Evolutionary conservation across 2,113 vertebrate genomes (phyloP), one percentile per base, ranked within the genome.

Genomic region (Rhinopomastus cyanomelas): DNA sequence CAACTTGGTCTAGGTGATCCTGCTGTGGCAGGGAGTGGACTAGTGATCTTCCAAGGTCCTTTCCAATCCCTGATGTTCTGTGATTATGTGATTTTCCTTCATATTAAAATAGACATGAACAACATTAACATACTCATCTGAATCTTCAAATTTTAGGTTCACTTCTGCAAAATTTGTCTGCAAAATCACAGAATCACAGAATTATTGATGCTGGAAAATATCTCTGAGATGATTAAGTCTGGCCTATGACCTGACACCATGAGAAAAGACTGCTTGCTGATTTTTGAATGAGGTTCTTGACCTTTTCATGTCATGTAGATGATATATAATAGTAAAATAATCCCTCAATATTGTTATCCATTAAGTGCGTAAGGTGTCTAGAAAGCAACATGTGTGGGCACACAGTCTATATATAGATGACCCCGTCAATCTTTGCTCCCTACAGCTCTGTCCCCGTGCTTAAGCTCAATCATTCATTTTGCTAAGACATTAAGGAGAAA

Each of bases 291-390:
- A 46, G 5, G 8, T 14, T 46, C 4, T 85, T 62, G 59, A n/a
- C 7, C 59, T 9, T 88, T 73, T 18, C 3, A 3, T 48, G 37
- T 21, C 19, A 51, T 25, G 5, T 11, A 74, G 51, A 61, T 51
- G 37, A 55, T 23, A 12, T 56, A 1, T 25, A 75, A 52, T 0
- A 2, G 4, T 23, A 68, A 85, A 74, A 81, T 32, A 53, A 3
- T 10, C 1, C 8, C 34, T 52, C 4, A 3, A 4, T n/a, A 55
- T 82, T 52, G 5, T 12, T 37, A 27, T 1, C 1, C 14, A 20
- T 32, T 60, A 81, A 68, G 15, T 49, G 15, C 11, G 56, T 12
- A 17, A 60, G 60, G 11, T 80, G 65, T 29, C n/a, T 5, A 65
- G 25, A 61, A 66, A 62, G 37, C 19, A 26, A 5, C 39, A 26